Percentiles rank a stretch among this genome's conserved stretches.
Evolutionary conservation across 2,797 vertebrate genomes (phyloP).

Genomic region (Scolopax bukidnonensis): DNA sequence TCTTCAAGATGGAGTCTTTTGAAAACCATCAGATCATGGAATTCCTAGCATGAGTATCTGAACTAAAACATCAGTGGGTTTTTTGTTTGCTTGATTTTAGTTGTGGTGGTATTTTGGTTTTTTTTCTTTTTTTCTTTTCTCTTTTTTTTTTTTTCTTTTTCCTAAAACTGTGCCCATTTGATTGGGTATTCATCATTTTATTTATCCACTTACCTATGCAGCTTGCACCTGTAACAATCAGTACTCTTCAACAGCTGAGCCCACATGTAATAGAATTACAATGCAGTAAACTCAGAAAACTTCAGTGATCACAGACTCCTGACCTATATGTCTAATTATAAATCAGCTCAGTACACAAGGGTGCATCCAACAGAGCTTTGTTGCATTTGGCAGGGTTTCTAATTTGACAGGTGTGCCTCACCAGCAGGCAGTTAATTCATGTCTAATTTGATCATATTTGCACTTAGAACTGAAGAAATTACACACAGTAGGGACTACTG

Average conservation of each 20-base stretch:
- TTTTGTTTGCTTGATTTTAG: background rate
- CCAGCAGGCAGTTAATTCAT: background rate
- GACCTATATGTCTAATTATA: background rate
- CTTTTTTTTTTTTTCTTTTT: too few relatives aligned
- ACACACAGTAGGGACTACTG: background rate
- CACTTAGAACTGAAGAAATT: background rate
- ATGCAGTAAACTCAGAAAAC: background rate
- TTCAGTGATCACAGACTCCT: background rate
- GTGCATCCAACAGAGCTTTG: background rate
- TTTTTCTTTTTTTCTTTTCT: too few relatives aligned
- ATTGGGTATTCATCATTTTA: background rate
- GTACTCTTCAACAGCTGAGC: background rate
- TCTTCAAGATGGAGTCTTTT: background rate
- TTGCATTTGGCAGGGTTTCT: slow-evolving; percentile 2
- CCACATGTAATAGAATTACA: background rate
- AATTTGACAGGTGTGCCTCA: slow-evolving; percentile 24
- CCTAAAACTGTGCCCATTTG: background rate
- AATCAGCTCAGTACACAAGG: background rate
- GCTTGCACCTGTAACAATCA: background rate
- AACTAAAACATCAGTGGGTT: background rate
- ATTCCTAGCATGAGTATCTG: background rate
- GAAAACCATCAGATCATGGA: background rate
- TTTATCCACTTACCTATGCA: background rate
- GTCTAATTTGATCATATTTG: background rate
- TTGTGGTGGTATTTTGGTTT: background rate